Evolutionary conservation across 2,888 invertebrate genomes (phyloP).

Genomic region (Sphaeridia pumilis): DNA sequence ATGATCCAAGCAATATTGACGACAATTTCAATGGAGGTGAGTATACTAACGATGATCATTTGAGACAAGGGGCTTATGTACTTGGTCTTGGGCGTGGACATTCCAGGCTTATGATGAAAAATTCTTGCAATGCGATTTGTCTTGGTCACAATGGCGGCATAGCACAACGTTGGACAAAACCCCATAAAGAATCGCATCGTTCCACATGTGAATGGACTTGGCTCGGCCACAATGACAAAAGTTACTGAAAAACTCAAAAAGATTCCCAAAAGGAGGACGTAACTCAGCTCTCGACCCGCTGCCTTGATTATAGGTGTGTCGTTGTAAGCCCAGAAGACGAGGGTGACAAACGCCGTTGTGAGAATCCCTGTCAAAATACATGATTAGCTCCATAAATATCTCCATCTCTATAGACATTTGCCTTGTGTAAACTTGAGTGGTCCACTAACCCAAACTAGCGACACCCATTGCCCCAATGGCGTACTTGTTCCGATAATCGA

Average conservation of each 20-base stretch:
- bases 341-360: constrained; percentile 41
- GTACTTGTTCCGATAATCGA: constrained; percentile 44
- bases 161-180: constrained; percentile 46
- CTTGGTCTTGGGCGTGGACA: constrained; percentile 41
- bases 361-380: constrained; percentile 40
- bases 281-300: constrained; percentile 46
- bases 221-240: constrained; percentile 45
- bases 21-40: constrained; percentile 44
- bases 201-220: constrained; percentile 43
- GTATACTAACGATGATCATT: constrained; percentile 44
- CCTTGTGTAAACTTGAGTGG: too few relatives aligned
- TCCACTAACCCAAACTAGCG: constrained; percentile 38
- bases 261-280: constrained; percentile 44
- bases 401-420: background rate
- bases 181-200: constrained; percentile 46
- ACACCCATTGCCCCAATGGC: constrained; percentile 43
- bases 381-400: constrained; percentile 6
- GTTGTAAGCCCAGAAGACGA: constrained; percentile 44
- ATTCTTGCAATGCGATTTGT: constrained; percentile 48
- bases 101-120: constrained; percentile 41
- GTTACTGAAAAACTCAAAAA: constrained; percentile 45
- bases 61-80: constrained; percentile 40
- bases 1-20: constrained; percentile 45
- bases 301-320: constrained; percentile 47
- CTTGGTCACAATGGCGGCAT: constrained; percentile 47